phyloP scores from a whole-genome alignment of 2,888 invertebrate genomes.

The Escarpia spicata region DNA sequence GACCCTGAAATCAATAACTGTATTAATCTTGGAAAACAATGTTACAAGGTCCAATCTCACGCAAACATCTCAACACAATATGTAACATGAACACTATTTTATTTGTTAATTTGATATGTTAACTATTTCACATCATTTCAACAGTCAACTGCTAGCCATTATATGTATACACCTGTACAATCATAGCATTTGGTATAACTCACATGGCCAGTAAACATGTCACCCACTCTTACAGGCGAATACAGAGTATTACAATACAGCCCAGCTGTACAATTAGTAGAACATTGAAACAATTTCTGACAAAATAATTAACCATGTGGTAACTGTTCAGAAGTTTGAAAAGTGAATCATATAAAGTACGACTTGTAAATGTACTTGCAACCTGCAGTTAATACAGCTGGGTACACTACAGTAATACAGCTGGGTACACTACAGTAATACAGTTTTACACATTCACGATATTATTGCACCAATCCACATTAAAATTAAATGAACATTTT shows the following conservation, averaged over 20 bases:
- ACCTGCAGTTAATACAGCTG: not conserved
- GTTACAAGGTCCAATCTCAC: not conserved
- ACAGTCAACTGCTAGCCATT: slow-evolving; percentile 13
- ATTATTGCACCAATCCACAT: slow-evolving; percentile 3
- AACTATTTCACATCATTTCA: not conserved
- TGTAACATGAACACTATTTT: not conserved
- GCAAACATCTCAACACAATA: not conserved
- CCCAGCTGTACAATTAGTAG: not conserved
- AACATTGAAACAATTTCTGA: not conserved
- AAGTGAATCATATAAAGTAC: not conserved
- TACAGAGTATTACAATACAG: not conserved
- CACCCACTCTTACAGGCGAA: not conserved
- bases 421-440: not conserved
- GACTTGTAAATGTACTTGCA: not conserved
- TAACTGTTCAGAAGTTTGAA: not conserved
- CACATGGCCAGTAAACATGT: not conserved
- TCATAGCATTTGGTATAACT: not conserved
- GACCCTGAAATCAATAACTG: not conserved
- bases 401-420: not conserved
- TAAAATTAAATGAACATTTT: not conserved
- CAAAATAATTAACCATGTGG: not conserved
- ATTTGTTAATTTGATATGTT: not conserved
- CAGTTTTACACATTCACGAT: not conserved
- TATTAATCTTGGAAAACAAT: not conserved
- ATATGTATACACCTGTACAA: not conserved